phyloP scores from a whole-genome alignment of 2,797 vertebrate species.

The Chiloscyllium punctatum region DNA sequence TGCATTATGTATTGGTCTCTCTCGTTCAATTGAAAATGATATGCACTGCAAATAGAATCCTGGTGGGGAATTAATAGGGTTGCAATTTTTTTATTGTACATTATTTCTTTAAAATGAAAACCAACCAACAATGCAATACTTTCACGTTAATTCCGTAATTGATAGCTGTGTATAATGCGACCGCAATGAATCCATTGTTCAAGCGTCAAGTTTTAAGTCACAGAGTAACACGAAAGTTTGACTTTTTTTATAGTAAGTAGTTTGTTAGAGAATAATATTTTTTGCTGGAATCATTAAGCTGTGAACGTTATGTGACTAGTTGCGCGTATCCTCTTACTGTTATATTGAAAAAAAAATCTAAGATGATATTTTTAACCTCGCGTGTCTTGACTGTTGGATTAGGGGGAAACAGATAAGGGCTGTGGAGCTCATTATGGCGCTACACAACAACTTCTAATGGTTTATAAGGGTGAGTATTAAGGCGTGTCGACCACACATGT shows the following conservation, averaged over 20 bases:
- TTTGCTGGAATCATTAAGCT: neutral
- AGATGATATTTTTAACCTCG: neutral
- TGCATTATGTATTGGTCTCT: conserved; percentile 26
- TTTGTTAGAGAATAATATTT: neutral
- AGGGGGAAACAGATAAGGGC: neutral
- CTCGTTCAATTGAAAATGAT: conserved; percentile 17
- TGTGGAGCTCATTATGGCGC: neutral
- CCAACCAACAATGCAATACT: neutral
- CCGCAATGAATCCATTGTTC: neutral
- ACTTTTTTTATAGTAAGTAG: neutral
- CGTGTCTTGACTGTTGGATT: neutral
- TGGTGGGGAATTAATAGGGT: neutral
- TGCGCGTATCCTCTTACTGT: neutral
- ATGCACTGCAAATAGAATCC: neutral
- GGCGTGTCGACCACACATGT: neutral
- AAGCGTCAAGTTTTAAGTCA: neutral
- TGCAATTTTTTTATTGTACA: neutral
- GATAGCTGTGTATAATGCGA: neutral
- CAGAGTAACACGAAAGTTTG: neutral
- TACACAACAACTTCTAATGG: neutral
- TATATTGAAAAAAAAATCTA: neutral
- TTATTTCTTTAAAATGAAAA: neutral
- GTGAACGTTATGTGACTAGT: neutral
- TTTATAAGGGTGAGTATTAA: conserved; percentile 3
- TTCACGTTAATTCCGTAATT: neutral